Conservation (phyloP, 2,888 invertebrate species). For the Dicycla oo region DNA sequence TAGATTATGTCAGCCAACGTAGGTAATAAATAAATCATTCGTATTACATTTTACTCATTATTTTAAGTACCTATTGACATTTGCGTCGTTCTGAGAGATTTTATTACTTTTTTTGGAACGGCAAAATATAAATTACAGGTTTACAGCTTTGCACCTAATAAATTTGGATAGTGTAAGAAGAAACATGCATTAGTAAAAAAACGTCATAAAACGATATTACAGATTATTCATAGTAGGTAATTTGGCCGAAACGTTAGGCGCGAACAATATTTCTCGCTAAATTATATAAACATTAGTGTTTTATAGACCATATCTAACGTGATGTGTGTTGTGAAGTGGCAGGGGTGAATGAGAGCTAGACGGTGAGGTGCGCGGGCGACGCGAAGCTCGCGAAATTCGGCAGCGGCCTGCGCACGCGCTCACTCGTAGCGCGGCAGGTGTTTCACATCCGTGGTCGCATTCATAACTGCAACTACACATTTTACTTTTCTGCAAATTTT, state of each 20-base stretch:
- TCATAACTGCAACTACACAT: constrained; percentile 34
- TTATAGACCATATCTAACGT: constrained; percentile 51
- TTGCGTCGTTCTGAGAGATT: neutral
- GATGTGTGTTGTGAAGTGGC: constrained; percentile 35
- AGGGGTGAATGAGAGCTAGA: constrained; percentile 69
- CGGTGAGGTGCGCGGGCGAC: constrained; percentile 57
- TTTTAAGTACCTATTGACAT: neutral
- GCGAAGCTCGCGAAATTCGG: constrained; percentile 74
- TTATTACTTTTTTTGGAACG: neutral
- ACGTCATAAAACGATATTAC: constrained; percentile 51
- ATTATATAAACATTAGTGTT: constrained; percentile 61
- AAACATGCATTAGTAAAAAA: constrained; percentile 23
- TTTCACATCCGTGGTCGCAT: constrained; percentile 65
- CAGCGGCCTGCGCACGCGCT: constrained; percentile 72
- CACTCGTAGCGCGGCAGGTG: constrained; percentile 66
- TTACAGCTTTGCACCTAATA: constrained; percentile 46
- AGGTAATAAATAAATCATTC: neutral
- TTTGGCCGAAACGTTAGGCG: constrained; percentile 53
- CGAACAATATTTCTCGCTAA: constrained; percentile 58
- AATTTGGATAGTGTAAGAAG: constrained; percentile 34
- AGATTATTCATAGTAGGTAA: constrained; percentile 61
- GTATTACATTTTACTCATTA: neutral
- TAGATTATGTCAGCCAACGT: no score
- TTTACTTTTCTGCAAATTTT: constrained; percentile 5
- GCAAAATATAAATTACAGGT: constrained; percentile 42